Evolutionary conservation across 2,113 vertebrate genomes (phyloP), one percentile per base, ranked within the genome.

Genomic region (Tretioscincus oriximinensis): DNA sequence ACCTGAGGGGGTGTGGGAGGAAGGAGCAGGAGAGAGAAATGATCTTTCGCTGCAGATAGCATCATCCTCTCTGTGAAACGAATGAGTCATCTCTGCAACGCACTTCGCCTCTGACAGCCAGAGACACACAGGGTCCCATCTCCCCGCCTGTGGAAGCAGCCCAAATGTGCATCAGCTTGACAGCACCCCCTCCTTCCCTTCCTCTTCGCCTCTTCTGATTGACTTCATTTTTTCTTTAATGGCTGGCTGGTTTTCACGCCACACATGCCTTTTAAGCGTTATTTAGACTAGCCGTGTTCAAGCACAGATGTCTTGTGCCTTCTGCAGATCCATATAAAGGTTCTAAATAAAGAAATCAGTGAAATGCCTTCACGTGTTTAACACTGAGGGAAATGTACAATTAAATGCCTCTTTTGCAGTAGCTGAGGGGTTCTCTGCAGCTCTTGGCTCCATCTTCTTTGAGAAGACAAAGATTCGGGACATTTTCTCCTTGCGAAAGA

Each of bases 31-130:
- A 35, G 54, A 35, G 54, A 64, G 78, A 35, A 26, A 20, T 24
- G 47, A 67, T 49, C 21, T 0, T 75, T 84, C 0, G 1, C 11
- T 61, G 74, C 41, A 0, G 5, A 73, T 71, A 82, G 72, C 85
- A 81, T 77, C 88, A 28, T 72, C 68, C 45, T 83, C 28, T 4
- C 67, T 11, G 0, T 0, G 2, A 77, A 84, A 45, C 1, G 0
- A 68, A 7, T 45, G 88, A 90, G 78, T 81, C 90, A 92, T 4
- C 29, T 10, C 87, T 1, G 11, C 82, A 35, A 21, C 1, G 1
- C 41, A 9, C 61, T 81, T 84, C 21, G 86, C 80, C 60, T 1
- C 67, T 64, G 84, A 4, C 72, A 58, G 81, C 73, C 64, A 0
- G 18, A 51, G 71, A 21, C 47, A 26, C 49, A 1, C 84, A 35